phyloP scores from a whole-genome alignment of 1,140 invertebrate species.

The Mya arenaria region DNA sequence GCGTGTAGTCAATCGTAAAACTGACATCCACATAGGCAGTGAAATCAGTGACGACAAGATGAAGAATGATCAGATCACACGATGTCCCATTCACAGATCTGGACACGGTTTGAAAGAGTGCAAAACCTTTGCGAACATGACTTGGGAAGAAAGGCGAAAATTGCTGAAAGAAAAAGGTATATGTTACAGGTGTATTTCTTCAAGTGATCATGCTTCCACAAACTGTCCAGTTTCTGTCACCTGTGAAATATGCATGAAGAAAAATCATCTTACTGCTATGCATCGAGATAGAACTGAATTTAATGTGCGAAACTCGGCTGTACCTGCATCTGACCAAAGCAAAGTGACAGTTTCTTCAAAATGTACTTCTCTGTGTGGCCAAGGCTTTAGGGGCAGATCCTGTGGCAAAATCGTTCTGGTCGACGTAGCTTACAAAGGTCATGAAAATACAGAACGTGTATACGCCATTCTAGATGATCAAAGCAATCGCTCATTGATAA shows the following conservation, averaged over 20 bases:
- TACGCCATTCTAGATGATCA: constrained; percentile 60
- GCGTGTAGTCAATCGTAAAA: not conserved
- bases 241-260: constrained; percentile 35
- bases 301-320: not conserved
- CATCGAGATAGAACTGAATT: not conserved
- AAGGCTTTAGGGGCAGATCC: constrained; percentile 39
- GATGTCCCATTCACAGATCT: not conserved
- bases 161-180: constrained; percentile 51
- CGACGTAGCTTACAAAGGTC: constrained; percentile 7
- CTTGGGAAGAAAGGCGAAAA: constrained; percentile 7
- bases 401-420: constrained; percentile 49
- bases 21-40: not conserved
- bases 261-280: constrained; percentile 29
- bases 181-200: constrained; percentile 50
- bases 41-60: not conserved
- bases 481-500: constrained; percentile 46
- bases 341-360: not conserved
- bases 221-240: constrained; percentile 32
- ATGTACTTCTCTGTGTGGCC: constrained; percentile 8
- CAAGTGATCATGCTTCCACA: constrained; percentile 21
- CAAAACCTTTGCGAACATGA: not conserved
- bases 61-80: not conserved
- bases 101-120: constrained; percentile 10
- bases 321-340: constrained; percentile 34
- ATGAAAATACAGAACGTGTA: constrained; percentile 3